These are phyloP conservation scores for Latrodectus geometricus DNA, from an alignment of 1,140 invertebrate genomes.

Conservation along the genomic window DNA sequence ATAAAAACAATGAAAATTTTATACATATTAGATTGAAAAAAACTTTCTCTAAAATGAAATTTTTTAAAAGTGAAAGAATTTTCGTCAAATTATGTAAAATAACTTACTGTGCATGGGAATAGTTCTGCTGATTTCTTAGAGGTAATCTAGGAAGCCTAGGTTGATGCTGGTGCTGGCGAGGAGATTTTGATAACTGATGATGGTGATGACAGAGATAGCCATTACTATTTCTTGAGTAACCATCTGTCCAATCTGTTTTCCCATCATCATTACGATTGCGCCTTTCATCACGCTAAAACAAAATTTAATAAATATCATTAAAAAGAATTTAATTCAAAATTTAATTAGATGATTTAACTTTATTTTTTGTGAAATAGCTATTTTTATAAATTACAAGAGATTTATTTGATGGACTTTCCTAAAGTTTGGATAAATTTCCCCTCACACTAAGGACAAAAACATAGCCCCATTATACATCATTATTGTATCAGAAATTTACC, in stretches of 20 bases:
- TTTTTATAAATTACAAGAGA: too few relatives aligned
- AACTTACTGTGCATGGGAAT: constrained; percentile 52
- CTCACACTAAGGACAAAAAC: too few relatives aligned
- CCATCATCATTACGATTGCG: constrained; percentile 33
- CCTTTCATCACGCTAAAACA: constrained; percentile 32
- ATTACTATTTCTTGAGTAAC: constrained; percentile 40
- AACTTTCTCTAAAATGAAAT: not conserved
- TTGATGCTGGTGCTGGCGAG: constrained; percentile 42
- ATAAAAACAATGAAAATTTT: not conserved
- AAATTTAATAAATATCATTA: not conserved
- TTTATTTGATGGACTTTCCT: too few relatives aligned
- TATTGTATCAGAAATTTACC: too few relatives aligned
- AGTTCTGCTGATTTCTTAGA: constrained; percentile 58
- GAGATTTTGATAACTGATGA: constrained; percentile 18
- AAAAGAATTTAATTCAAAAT: too few relatives aligned
- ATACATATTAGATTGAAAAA: not conserved
- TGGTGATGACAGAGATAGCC: constrained; percentile 36
- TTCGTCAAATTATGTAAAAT: not conserved
- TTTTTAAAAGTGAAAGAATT: not conserved
- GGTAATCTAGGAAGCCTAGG: constrained; percentile 57
- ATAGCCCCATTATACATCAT: too few relatives aligned
- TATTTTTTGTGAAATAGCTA: too few relatives aligned
- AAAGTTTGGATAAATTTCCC: too few relatives aligned
- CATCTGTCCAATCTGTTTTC: constrained; percentile 48
- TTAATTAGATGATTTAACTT: too few relatives aligned